Conservation (phyloP, 2,113 vertebrate genomes). For the Girardinichthys multiradiatus region DNA sequence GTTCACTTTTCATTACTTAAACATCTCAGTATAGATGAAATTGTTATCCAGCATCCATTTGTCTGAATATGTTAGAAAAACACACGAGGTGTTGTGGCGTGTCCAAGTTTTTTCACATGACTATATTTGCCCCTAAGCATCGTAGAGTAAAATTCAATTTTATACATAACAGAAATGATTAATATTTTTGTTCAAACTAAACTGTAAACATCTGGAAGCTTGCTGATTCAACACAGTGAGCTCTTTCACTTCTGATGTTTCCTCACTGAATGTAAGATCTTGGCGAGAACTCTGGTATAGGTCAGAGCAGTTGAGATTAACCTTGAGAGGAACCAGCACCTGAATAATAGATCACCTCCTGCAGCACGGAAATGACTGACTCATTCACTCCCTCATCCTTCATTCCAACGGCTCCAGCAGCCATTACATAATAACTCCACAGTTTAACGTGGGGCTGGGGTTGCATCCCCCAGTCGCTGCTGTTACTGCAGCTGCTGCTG, state of each 20-base stretch:
- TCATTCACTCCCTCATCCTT: slow-evolving; percentile 44
- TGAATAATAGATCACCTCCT: slow-evolving; percentile 68
- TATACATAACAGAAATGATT: background rate
- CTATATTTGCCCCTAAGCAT: background rate
- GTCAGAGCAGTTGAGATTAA: slow-evolving; percentile 29
- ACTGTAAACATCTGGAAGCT: background rate
- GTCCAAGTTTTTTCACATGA: too few relatives aligned
- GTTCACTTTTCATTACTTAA: too few relatives aligned
- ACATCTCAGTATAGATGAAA: too few relatives aligned
- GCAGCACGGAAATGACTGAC: slow-evolving; percentile 45
- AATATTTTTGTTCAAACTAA: background rate
- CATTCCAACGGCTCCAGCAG: slow-evolving; percentile 46
- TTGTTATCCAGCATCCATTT: too few relatives aligned
- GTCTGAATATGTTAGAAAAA: too few relatives aligned
- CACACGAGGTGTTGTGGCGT: too few relatives aligned
- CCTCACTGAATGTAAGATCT: background rate
- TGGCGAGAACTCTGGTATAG: slow-evolving; percentile 13
- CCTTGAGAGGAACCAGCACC: slow-evolving; percentile 19
- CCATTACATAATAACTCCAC: slow-evolving; percentile 63
- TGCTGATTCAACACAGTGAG: background rate
- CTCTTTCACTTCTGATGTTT: slow-evolving; percentile 4
- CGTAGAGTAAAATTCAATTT: background rate
- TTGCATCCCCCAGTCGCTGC: slow-evolving; percentile 8
- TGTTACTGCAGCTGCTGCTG: slow-evolving; percentile 9
- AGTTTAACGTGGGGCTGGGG: slow-evolving; percentile 18